Evolutionary conservation across 2,797 vertebrate species (phyloP).

Genomic region (Meriones psammophilus): DNA sequence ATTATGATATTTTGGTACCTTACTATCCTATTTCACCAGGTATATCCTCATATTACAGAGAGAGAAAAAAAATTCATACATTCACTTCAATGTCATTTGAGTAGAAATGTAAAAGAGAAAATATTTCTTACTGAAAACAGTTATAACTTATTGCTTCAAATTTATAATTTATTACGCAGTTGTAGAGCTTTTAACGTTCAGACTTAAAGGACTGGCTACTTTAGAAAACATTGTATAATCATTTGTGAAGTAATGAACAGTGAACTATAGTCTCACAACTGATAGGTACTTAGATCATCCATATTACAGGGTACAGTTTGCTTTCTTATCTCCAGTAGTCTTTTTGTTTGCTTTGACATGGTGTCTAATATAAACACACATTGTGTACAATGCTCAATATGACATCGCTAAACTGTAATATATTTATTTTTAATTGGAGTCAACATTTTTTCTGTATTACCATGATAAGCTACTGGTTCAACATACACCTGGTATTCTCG

Average conservation of each 20-base stretch:
- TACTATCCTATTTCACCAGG: not conserved
- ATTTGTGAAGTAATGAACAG: slow-evolving; percentile 35
- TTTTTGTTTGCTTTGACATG: not conserved
- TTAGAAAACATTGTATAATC: slow-evolving; percentile 26
- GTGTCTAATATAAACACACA: slow-evolving; percentile 14
- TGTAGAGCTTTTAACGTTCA: slow-evolving; percentile 54
- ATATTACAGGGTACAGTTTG: slow-evolving; percentile 41
- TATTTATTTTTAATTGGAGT: slow-evolving; percentile 45
- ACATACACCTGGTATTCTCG: not conserved
- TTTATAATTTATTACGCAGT: slow-evolving; percentile 23
- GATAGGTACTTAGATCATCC: not conserved
- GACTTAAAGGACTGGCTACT: slow-evolving; percentile 6
- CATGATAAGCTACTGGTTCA: slow-evolving; percentile 16
- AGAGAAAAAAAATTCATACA: not conserved
- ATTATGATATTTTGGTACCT: slow-evolving; percentile 14
- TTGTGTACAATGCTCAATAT: not conserved
- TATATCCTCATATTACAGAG: not conserved
- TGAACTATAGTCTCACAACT: slow-evolving; percentile 46
- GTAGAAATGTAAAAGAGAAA: not conserved
- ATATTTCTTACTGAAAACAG: not conserved
- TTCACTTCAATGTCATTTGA: slow-evolving; percentile 33
- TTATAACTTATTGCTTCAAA: not conserved
- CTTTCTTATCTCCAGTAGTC: slow-evolving; percentile 50
- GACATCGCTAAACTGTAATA: slow-evolving; percentile 9
- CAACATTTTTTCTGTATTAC: not conserved